Conservation (phyloP, 2,888 invertebrate genomes). For the Celastrina argiolus region DNA sequence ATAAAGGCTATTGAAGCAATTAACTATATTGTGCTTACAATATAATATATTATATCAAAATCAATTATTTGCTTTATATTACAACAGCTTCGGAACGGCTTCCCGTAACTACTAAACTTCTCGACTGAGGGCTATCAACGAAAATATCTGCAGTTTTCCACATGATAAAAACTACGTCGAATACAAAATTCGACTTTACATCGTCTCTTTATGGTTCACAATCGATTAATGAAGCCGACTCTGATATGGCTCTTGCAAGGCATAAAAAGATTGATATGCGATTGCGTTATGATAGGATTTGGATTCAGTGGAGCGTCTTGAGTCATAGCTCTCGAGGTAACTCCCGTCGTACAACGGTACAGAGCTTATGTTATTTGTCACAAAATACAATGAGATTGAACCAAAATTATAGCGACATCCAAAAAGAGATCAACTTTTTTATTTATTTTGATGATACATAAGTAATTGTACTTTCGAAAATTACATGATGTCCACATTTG, state of each 20-base stretch:
- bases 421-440: constrained; percentile 17
- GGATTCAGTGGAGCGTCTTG: constrained; percentile 62
- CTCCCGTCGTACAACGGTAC: constrained; percentile 40
- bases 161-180: constrained; percentile 40
- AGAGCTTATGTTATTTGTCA: constrained; percentile 54
- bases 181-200: constrained; percentile 24
- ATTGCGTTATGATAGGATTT: constrained; percentile 77
- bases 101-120: constrained; percentile 70
- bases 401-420: constrained; percentile 19
- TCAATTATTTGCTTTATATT: constrained; percentile 38
- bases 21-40: too few species aligned
- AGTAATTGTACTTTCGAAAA: too few species aligned
- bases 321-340: constrained; percentile 39
- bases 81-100: constrained; percentile 66
- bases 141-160: constrained; percentile 71
- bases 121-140: constrained; percentile 70
- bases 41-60: not conserved
- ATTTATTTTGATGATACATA: too few species aligned
- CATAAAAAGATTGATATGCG: constrained; percentile 52
- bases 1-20: too few species aligned
- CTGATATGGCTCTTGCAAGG: constrained; percentile 12
- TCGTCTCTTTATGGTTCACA: not conserved
- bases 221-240: not conserved
- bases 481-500: too few species aligned
- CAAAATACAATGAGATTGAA: constrained; percentile 36